These are phyloP conservation scores for Muschampia plurimacula DNA, from an alignment of 2,888 invertebrate species.

Conservation along the genomic window DNA sequence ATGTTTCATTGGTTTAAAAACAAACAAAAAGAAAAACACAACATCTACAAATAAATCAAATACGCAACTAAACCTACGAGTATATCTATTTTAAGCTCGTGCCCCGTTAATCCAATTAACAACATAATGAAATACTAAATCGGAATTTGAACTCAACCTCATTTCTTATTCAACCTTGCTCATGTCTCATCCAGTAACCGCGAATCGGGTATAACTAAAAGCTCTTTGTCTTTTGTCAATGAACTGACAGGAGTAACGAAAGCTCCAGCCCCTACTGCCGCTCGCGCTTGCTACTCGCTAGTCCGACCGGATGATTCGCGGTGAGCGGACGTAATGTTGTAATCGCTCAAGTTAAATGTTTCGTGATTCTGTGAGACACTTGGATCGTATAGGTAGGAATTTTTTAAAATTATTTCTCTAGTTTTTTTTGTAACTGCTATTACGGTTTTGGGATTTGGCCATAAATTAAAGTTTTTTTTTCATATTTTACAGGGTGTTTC, in stretches of 20 bases:
- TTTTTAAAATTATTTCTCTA: background rate
- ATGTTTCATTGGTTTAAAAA: too few species aligned
- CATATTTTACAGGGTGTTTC: background rate
- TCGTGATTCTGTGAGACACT: constrained; percentile 19
- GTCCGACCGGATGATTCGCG: constrained; percentile 16
- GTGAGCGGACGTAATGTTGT: constrained; percentile 2
- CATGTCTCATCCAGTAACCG: background rate
- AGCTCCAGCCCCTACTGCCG: too few species aligned
- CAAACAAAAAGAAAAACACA: too few species aligned
- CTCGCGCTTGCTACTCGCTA: background rate
- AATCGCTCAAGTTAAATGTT: constrained; percentile 16
- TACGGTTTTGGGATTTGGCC: too few species aligned
- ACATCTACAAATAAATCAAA: background rate
- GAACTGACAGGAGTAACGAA: background rate
- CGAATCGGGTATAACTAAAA: background rate
- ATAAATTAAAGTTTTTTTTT: background rate
- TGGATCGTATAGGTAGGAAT: constrained; percentile 22
- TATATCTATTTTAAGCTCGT: background rate
- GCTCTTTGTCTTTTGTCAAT: constrained; percentile 11
- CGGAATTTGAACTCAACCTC: background rate
- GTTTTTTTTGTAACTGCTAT: background rate
- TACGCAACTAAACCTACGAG: background rate
- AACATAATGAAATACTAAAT: background rate
- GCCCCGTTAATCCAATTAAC: background rate
- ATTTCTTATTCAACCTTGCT: constrained; percentile 1